Evolutionary conservation across 1,140 invertebrate species (phyloP).

Genomic region (Harlomillsia oculata): DNA sequence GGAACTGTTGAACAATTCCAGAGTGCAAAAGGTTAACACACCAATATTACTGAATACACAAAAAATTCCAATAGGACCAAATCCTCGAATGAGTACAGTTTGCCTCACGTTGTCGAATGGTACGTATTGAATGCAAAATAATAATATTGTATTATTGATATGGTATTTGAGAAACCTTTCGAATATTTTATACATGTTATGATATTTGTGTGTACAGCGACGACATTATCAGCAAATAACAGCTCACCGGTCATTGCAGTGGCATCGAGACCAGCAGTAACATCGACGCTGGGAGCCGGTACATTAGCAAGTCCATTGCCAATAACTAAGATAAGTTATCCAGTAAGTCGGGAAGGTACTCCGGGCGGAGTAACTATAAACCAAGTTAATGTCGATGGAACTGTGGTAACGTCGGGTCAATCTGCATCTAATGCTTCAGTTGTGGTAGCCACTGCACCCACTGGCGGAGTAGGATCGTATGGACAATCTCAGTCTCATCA

Average conservation of each 20-base stretch:
- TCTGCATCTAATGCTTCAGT: constrained; percentile 12
- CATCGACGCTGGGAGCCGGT: constrained; percentile 8
- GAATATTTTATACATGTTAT: too few relatives aligned
- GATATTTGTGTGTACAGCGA: constrained; percentile 3
- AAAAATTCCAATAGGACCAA: background rate
- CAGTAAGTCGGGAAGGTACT: constrained; percentile 11
- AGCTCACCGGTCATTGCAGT: constrained; percentile 29
- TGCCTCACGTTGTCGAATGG: background rate
- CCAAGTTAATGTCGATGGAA: background rate
- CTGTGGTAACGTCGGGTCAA: background rate
- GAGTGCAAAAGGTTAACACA: constrained; percentile 7
- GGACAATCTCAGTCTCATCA: constrained; percentile 15
- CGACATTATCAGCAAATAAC: constrained; percentile 8
- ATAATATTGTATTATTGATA: background rate
- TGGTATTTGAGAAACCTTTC: background rate
- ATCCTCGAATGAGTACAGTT: background rate
- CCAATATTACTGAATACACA: constrained; percentile 23
- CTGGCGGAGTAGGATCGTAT: constrained; percentile 1
- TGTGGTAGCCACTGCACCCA: constrained; percentile 13
- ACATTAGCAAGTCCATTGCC: constrained; percentile 14
- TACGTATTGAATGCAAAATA: background rate
- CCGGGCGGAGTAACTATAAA: background rate
- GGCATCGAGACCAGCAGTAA: constrained; percentile 21
- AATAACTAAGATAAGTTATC: constrained; percentile 25
- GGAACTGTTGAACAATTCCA: background rate